These are phyloP conservation scores for Proales similis DNA, from an alignment of 1,140 invertebrate species.

Conservation along the genomic window DNA sequence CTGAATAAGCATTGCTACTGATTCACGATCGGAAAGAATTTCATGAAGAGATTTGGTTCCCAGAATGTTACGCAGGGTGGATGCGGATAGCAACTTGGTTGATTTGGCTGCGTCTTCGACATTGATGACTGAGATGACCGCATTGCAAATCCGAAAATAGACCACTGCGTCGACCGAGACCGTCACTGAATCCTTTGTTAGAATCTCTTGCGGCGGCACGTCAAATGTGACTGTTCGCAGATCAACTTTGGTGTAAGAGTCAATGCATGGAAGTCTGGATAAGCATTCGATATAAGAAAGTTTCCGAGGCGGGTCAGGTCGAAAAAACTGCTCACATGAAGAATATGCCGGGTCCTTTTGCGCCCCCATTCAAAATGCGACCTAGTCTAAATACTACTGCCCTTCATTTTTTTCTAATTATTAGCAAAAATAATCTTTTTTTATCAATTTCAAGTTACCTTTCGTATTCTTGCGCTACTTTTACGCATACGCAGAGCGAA, in stretches of 20 bases:
- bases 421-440: background rate
- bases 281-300: background rate
- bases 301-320: background rate
- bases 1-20: conserved; percentile 30
- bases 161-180: conserved; percentile 37
- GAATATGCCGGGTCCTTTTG: conserved; percentile 39
- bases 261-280: conserved; percentile 39
- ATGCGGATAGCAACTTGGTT: conserved; percentile 39
- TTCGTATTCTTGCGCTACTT: conserved; percentile 35
- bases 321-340: conserved; percentile 28
- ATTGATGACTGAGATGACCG: conserved; percentile 31
- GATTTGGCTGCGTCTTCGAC: conserved; percentile 39
- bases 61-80: conserved; percentile 39
- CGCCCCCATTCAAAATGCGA: conserved; percentile 14
- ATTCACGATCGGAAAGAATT: conserved; percentile 34
- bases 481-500: conserved; percentile 35
- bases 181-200: conserved; percentile 38
- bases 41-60: conserved; percentile 37
- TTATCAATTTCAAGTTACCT: too few relatives aligned
- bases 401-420: conserved; percentile 18
- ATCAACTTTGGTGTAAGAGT: conserved; percentile 37
- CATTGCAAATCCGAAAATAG: conserved; percentile 36
- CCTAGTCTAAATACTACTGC: conserved; percentile 39
- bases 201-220: conserved; percentile 38
- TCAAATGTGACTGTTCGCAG: conserved; percentile 37